Conservation (phyloP, 2,888 invertebrate genomes). For the Gymnosoma rotundatum region DNA sequence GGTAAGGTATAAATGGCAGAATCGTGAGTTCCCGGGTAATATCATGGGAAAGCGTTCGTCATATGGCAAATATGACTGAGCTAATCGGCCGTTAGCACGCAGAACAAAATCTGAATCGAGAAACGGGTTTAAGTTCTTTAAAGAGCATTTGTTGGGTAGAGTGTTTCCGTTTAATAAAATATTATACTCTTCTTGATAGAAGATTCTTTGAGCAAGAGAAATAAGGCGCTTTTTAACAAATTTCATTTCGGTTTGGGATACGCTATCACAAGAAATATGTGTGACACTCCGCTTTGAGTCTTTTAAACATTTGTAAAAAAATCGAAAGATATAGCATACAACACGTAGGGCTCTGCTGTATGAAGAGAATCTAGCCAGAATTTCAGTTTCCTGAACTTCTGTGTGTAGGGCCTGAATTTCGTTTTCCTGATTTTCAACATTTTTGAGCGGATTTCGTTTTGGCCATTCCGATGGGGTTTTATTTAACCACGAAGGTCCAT, state of each 20-base stretch:
- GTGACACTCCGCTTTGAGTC: too few relatives aligned
- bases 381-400: background rate
- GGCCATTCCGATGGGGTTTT: slow-evolving; percentile 19
- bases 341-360: background rate
- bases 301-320: too few relatives aligned
- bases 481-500: slow-evolving; percentile 4
- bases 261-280: too few relatives aligned
- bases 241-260: too few relatives aligned
- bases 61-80: too few relatives aligned
- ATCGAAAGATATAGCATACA: too few relatives aligned
- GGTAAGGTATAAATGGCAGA: background rate
- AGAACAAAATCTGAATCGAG: background rate
- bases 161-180: background rate
- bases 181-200: too few relatives aligned
- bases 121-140: background rate
- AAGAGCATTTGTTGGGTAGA: slow-evolving; percentile 2
- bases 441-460: slow-evolving; percentile 14
- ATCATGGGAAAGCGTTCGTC: background rate
- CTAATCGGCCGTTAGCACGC: slow-evolving; percentile 1
- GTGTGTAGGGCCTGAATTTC: background rate
- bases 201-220: too few relatives aligned
- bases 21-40: background rate
- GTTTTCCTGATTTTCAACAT: background rate
- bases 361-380: background rate
- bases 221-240: too few relatives aligned